Conservation (phyloP, 2,888 invertebrate species). For the Junonia oenone region DNA sequence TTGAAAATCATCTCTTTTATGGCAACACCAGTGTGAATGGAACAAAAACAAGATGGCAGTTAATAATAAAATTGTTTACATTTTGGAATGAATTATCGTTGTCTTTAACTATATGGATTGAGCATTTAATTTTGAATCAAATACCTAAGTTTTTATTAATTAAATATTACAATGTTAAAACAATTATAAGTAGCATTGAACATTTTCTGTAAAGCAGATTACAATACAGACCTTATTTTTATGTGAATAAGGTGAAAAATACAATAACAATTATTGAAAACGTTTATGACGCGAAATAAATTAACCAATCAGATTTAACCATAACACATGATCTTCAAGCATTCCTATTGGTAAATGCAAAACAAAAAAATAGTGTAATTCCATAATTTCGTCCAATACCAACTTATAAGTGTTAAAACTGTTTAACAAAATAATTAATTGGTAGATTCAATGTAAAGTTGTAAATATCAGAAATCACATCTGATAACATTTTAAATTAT, state of each 20-base stretch:
- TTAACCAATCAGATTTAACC: background rate
- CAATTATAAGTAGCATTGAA: background rate
- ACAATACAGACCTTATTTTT: background rate
- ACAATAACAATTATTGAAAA: no score
- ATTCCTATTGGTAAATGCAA: background rate
- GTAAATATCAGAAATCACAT: background rate
- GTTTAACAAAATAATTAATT: no score
- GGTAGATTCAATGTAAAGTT: no score
- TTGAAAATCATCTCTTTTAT: background rate
- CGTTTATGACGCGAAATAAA: no score
- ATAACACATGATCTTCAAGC: background rate
- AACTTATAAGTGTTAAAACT: no score
- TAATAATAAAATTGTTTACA: conserved; percentile 4
- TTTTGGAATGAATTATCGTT: conserved; percentile 15
- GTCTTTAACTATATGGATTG: conserved; percentile 12
- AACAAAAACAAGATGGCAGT: conserved; percentile 35
- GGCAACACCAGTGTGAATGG: conserved; percentile 16
- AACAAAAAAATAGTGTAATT: background rate
- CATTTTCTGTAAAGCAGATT: background rate
- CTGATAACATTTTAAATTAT: background rate
- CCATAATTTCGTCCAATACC: background rate
- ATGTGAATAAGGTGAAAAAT: no score
- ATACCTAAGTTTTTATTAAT: background rate
- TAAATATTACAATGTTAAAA: no score
- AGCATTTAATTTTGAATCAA: conserved; percentile 11